A percentile compares a stretch with the other conserved stretches of the same genome.
phyloP scores from a whole-genome alignment of 1,140 invertebrate genomes.

The Cotesia typhae region DNA sequence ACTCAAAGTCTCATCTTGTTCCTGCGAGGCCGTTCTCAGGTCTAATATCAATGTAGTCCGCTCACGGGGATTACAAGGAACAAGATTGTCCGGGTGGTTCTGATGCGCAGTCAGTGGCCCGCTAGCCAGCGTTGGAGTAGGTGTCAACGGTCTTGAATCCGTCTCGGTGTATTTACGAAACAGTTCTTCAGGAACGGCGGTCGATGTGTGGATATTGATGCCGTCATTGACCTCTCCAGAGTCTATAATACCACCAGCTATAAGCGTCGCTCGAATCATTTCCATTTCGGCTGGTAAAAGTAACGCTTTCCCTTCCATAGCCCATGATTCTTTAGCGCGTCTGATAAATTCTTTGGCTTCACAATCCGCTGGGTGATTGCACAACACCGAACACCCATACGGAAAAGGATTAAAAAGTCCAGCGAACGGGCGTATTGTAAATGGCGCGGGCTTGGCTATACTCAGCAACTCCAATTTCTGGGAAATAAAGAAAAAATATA shows the following conservation, averaged over 20 bases:
- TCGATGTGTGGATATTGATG: conserved; percentile 31
- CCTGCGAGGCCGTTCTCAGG: conserved; percentile 52
- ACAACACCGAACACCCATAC: conserved; percentile 79
- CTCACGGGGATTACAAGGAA: conserved; percentile 46
- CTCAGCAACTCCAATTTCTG: conserved; percentile 59
- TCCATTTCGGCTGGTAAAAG: conserved; percentile 66
- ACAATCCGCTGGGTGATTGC: conserved; percentile 81
- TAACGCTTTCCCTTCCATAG: conserved; percentile 63
- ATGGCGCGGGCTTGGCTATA: conserved; percentile 69
- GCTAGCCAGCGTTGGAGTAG: conserved; percentile 76
- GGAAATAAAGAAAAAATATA: conserved; percentile 29
- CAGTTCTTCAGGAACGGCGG: conserved; percentile 70
- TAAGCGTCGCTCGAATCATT: conserved; percentile 61
- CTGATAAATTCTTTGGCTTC: conserved; percentile 78
- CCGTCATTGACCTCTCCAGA: conserved; percentile 33
- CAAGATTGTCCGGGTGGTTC: conserved; percentile 25
- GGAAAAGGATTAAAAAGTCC: conserved; percentile 82
- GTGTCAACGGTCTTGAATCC: conserved; percentile 79
- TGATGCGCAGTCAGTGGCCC: conserved; percentile 53
- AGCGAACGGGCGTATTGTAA: conserved; percentile 77
- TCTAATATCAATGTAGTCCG: conserved; percentile 62
- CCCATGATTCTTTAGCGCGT: conserved; percentile 75
- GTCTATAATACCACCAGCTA: conserved; percentile 43
- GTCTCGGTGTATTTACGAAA: conserved; percentile 79
- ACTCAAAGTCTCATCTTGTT: conserved; percentile 56